Conservation (phyloP, 30 jellyfish, hydroid and myxozoan genomes). For the Hydra vulgaris region DNA sequence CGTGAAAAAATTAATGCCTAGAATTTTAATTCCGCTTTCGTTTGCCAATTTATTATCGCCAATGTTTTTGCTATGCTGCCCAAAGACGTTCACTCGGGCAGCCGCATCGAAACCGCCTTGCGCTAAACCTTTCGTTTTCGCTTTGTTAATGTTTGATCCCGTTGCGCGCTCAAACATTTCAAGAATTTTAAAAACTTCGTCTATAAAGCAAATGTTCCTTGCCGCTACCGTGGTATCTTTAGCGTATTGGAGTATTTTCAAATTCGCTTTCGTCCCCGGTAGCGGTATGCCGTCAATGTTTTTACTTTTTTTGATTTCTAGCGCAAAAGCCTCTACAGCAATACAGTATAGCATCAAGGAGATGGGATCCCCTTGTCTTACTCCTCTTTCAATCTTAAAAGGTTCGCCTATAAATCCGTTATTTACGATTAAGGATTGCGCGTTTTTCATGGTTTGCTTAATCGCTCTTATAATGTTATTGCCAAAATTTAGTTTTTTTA, state of each 20-base stretch:
- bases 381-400: not conserved
- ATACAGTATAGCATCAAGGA: not conserved
- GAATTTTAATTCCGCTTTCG: not conserved
- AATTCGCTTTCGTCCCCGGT: not conserved
- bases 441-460: not conserved
- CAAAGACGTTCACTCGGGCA: not conserved
- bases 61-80: not conserved
- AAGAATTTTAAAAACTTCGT: not conserved
- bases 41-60: not conserved
- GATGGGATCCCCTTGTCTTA: not conserved
- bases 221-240: not conserved
- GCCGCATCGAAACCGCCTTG: not conserved
- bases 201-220: not conserved
- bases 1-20: not conserved
- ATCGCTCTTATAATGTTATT: not conserved
- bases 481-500: conserved; percentile 12
- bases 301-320: not conserved
- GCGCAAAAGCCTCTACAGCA: not conserved
- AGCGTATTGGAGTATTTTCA: not conserved
- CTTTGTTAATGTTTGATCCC: not conserved
- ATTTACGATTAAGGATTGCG: not conserved
- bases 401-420: not conserved
- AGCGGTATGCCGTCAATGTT: not conserved
- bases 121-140: not conserved
- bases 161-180: not conserved